Evolutionary conservation across 37 sponge, comb jelly and placozoan species (phyloP), one percentile per base, ranked within the genome.

Genomic region (Lycopodina hypogea): DNA sequence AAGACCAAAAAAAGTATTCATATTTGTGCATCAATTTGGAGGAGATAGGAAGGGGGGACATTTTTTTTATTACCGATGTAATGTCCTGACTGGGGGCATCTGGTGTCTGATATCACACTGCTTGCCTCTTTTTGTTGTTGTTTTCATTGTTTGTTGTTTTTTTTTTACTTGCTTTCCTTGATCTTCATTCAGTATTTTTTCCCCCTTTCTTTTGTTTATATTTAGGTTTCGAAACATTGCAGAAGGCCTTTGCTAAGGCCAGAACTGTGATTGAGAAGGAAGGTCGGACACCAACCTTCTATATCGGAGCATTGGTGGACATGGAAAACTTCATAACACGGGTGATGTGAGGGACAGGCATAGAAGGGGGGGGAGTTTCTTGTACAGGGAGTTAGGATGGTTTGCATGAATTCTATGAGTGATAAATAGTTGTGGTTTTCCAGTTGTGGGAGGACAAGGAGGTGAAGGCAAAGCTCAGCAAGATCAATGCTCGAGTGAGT

Each of bases 381-480:
- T n/a, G n/a, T n/a, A n/a, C n/a, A n/a, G n/a, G n/a, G n/a, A n/a
- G n/a, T n/a, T n/a, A n/a, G n/a, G n/a, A n/a, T 45, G 8, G 9
- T 35, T 67, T 30, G 3, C 30, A 7, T 67, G 7, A 19, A 36
- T 24, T 36, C 37, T 67, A n/a, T n/a, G n/a, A n/a, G n/a, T n/a
- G n/a, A n/a, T 24, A 19, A 28, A 28, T 21, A 26, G 24, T 67
- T 67, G 37, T 36, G 19, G 9, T 4, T 11, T 32, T 76, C 0
- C 63, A 94, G 94, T 69, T 94, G n/a, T 94, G 94, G 94, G 91
- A 87, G 23, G 88, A 90, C 79, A 94, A 90, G 75, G 97, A 96
- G 29, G 81, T 72, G 0, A 93, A 90, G 69, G 65, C 75, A 12
- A 98, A 89, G 60, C 86, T 98, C 41, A 93, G 80, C 81, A 95